Evolutionary conservation across 2,888 invertebrate species (phyloP).

Genomic region (Erpobdella octoculata): DNA sequence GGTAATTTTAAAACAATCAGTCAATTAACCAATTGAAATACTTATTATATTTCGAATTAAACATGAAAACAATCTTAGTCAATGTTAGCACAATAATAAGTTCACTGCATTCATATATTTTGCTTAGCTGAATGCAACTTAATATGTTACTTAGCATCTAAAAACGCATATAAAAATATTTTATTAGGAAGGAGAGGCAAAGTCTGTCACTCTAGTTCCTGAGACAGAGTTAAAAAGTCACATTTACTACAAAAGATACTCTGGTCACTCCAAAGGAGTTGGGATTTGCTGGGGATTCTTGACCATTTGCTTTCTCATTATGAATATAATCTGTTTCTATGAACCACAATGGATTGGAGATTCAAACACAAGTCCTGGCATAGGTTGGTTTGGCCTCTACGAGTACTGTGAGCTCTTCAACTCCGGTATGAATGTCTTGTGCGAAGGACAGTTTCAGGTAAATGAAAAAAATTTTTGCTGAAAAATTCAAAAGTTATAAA

Average conservation of each 20-base stretch:
- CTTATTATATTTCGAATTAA: no score
- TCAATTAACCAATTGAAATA: no score
- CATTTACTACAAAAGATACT: conserved; percentile 20
- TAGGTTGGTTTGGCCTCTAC: conserved; percentile 84
- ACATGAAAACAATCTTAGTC: no score
- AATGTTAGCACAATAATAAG: no score
- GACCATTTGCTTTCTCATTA: conserved; percentile 91
- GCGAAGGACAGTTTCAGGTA: conserved; percentile 27
- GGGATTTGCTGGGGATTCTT: conserved; percentile 96
- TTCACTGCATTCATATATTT: no score
- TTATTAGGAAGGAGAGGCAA: not conserved
- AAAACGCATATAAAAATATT: not conserved
- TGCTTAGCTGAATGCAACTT: not conserved
- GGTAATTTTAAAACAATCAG: no score
- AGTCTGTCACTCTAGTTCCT: conserved; percentile 1
- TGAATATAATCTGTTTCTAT: conserved; percentile 85
- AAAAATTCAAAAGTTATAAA: no score
- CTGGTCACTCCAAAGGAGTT: conserved; percentile 59
- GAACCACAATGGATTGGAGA: conserved; percentile 63
- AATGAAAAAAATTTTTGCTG: conserved; percentile 59
- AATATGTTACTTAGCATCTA: not conserved
- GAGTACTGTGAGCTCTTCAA: conserved; percentile 63
- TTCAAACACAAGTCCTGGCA: conserved; percentile 63
- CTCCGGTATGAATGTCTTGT: conserved; percentile 52
- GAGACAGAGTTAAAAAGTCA: conserved; percentile 5